phyloP scores from a whole-genome alignment of 2,113 vertebrate species.

The Syrmaticus mikado region DNA sequence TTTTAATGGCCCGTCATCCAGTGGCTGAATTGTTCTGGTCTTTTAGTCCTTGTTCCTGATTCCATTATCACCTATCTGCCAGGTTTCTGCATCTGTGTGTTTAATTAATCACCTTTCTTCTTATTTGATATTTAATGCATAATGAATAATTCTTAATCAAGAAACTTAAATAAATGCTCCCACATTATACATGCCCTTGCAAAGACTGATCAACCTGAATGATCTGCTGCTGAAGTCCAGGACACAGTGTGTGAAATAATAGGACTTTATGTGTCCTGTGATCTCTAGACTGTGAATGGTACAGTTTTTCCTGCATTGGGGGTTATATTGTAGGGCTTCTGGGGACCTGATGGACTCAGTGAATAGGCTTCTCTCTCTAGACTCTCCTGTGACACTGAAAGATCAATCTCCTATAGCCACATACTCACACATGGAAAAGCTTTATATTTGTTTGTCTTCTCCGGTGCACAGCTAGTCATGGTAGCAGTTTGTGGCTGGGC shows the following conservation, averaged over 20 bases:
- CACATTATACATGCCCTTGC: neutral
- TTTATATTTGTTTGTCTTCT: neutral
- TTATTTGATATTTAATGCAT: neutral
- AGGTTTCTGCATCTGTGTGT: neutral
- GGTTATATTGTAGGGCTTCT: neutral
- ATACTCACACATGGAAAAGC: neutral
- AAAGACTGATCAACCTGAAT: neutral
- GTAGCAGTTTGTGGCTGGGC: neutral
- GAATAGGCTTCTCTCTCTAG: neutral
- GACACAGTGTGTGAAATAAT: neutral
- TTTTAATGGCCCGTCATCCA: neutral
- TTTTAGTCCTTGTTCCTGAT: neutral
- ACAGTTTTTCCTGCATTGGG: neutral
- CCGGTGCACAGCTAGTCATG: fast-evolving
- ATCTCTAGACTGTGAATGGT: neutral
- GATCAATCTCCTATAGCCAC: neutral
- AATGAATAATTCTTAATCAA: neutral
- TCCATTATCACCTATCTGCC: fast-evolving
- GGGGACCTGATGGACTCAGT: neutral
- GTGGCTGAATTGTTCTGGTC: neutral
- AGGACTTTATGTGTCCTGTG: fast-evolving
- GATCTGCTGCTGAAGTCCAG: neutral
- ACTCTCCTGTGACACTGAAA: neutral
- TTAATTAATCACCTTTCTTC: neutral
- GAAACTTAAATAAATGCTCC: neutral